Conservation (phyloP, 2,113 vertebrate species). For the Pedetes capensis region DNA sequence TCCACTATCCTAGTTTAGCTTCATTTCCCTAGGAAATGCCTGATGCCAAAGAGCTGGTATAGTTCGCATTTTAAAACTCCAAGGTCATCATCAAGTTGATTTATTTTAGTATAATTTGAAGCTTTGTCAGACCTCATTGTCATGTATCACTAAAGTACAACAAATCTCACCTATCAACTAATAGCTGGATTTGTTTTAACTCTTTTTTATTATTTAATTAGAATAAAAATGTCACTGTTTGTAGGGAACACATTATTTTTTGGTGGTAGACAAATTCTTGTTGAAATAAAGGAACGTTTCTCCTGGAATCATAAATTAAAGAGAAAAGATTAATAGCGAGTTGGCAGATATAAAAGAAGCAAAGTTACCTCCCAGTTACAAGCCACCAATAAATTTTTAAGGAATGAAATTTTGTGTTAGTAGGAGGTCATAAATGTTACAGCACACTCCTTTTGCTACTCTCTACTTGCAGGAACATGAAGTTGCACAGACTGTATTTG, state of each 20-base stretch:
- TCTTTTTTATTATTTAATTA: conserved; percentile 46
- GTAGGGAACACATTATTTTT: conserved; percentile 25
- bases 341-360: conserved; percentile 3
- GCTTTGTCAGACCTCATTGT: neutral
- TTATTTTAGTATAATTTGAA: conserved; percentile 13
- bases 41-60: neutral
- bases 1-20: neutral
- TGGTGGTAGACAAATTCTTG: neutral
- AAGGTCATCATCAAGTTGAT: conserved; percentile 24
- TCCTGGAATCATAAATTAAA: conserved; percentile 28
- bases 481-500: neutral
- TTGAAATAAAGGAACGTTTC: conserved; percentile 30
- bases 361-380: neutral
- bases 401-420: conserved; percentile 33
- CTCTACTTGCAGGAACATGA: neutral
- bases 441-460: neutral
- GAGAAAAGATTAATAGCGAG: conserved; percentile 38
- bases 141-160: neutral
- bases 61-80: neutral
- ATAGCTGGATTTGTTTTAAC: conserved; percentile 50
- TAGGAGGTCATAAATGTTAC: neutral
- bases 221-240: neutral
- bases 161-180: conserved; percentile 34
- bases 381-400: conserved; percentile 19
- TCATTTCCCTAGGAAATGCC: conserved; percentile 37